Evolutionary conservation across 2,888 invertebrate genomes (phyloP).

Genomic region (Eumacrocentrus americanus): DNA sequence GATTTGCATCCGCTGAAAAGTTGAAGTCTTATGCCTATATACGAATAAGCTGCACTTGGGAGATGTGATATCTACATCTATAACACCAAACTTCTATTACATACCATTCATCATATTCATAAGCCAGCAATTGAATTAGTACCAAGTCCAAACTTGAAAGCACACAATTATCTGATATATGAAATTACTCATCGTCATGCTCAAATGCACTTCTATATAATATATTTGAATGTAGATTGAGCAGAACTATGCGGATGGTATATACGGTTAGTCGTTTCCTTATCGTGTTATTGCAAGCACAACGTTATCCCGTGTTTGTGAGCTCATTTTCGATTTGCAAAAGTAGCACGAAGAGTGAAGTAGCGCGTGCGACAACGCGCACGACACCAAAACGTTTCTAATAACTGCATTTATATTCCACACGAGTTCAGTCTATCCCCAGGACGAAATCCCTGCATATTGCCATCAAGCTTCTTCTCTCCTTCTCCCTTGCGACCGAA

Average conservation of each 20-base stretch:
- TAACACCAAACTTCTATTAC: not conserved
- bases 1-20: constrained; percentile 8
- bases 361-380: not conserved
- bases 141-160: not conserved
- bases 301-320: no score
- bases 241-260: not conserved
- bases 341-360: constrained; percentile 15
- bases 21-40: not conserved
- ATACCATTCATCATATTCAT: not conserved
- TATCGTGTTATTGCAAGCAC: constrained; percentile 42
- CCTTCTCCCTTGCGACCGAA: constrained; percentile 10
- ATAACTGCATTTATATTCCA: constrained; percentile 57
- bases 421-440: constrained; percentile 41
- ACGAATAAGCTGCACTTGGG: no score
- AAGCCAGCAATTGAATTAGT: not conserved
- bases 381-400: constrained; percentile 39
- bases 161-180: not conserved
- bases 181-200: not conserved
- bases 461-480: constrained; percentile 35
- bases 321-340: constrained; percentile 30
- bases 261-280: constrained; percentile 33
- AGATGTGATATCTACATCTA: not conserved
- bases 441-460: constrained; percentile 44
- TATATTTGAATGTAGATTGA: constrained; percentile 27
- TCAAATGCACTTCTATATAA: not conserved